Evolutionary conservation across 2,797 vertebrate genomes (phyloP), one percentile per base, ranked within the genome.

Genomic region (Miichthys miiuy): DNA sequence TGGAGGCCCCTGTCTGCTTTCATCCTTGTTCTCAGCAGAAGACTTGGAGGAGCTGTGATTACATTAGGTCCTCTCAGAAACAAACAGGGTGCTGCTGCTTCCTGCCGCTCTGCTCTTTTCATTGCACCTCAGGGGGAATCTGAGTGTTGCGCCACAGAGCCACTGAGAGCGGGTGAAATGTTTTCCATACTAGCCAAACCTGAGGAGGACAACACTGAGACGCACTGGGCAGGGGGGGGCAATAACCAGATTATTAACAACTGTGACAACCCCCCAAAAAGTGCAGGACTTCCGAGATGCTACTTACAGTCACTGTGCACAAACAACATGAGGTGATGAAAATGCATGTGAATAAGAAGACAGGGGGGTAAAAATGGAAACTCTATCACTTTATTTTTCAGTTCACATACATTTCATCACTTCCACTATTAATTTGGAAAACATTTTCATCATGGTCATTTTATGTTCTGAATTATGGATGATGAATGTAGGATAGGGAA

Each of bases 61-160:
- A 76, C 62, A 67, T 2, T 10, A 13, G 2, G 44, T 58, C 55
- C 38, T 55, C 72, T 74, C 71, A 48, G 64, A 58, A 46, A 48
- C 52, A 60, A 60, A 57, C 65, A 4, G 9, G 54, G 20, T 5
- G 18, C 65, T 6, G 61, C 60, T 38, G 13, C 63, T 68, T 75
- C 54, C 77, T n/a, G 60, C 61, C 8, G 12, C 68, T 81, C 57
- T n/a, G 54, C 74, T 68, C 64, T 61, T 65, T 52, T 68, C 65
- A 72, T 62, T 58, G 52, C 1, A 41, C 57, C 77, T 76, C 79
- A 23, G 75, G 51, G 51, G 68, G 66, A 62, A 60, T 56, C 34
- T 72, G 50, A 61, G 70, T 52, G 57, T 38, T 41, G 48, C 58
- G 27, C 55, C 9, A 25, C 62, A 1, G 41, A 66, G 38, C 34